These are phyloP conservation scores for Scolanthus callimorphus DNA, from an alignment of 92 coral and sea anemone genomes.

Conservation along the genomic window DNA sequence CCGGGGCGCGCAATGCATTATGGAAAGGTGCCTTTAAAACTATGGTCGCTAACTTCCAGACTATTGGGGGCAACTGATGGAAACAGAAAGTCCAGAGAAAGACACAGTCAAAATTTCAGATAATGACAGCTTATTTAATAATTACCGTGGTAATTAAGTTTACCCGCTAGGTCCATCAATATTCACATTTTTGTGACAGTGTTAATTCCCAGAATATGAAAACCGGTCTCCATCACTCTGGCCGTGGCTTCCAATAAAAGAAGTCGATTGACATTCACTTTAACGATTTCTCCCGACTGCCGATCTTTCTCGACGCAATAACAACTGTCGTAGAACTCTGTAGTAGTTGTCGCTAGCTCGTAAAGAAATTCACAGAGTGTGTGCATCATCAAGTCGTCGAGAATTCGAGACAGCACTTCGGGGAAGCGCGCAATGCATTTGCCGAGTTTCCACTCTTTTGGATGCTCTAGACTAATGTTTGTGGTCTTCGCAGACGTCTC, in stretches of 20 bases:
- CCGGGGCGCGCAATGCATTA: too few species aligned
- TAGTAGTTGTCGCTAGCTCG: conserved; percentile 92
- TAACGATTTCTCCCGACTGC: conserved; percentile 77
- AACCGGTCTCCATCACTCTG: conserved; percentile 88
- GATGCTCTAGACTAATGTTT: conserved; percentile 74
- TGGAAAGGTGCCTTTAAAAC: too few species aligned
- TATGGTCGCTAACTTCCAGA: too few species aligned
- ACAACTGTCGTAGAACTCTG: conserved; percentile 97
- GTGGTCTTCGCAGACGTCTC: conserved; percentile 62
- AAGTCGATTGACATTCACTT: conserved; percentile 74
- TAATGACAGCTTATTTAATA: too few species aligned
- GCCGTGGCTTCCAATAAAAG: conserved; percentile 94
- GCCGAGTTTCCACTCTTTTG: conserved; percentile 99
- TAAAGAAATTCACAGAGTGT: conserved; percentile 91
- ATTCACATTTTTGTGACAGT: conserved; percentile 87
- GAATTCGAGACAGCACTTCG: conserved; percentile 75
- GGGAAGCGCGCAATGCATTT: conserved; percentile 96
- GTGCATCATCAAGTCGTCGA: conserved; percentile 88
- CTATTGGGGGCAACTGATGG: too few species aligned
- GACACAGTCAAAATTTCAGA: too few species aligned
- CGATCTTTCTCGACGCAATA: conserved; percentile 98
- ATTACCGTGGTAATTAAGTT: too few species aligned
- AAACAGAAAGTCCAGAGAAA: too few species aligned
- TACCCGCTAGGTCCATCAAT: background rate
- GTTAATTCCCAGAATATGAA: conserved; percentile 87